These are phyloP conservation scores for Catostomus latipinnis DNA, from an alignment of 2,797 vertebrate genomes.

Conservation along the genomic window DNA sequence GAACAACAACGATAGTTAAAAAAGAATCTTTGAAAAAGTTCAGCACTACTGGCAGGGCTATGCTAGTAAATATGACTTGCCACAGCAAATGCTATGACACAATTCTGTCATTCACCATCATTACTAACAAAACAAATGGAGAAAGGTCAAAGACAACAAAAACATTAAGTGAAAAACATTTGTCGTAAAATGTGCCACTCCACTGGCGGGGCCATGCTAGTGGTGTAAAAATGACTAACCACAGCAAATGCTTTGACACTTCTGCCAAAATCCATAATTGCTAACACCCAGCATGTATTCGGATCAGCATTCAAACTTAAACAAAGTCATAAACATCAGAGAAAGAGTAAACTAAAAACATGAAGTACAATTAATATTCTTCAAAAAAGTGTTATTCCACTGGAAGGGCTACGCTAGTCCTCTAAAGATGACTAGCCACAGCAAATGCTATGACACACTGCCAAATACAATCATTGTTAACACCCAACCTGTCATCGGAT, in stretches of 20 bases:
- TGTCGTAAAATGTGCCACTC: not conserved
- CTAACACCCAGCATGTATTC: not conserved
- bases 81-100: slow-evolving; percentile 47
- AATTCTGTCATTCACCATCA: slow-evolving; percentile 69
- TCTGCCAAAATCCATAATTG: slow-evolving; percentile 2
- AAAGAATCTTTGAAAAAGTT: not conserved
- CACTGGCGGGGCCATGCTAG: slow-evolving; percentile 35
- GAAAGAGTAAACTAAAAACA: not conserved
- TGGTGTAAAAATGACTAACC: slow-evolving; percentile 38
- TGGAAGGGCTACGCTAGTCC: slow-evolving; percentile 7
- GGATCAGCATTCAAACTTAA: not conserved
- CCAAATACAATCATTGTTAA: slow-evolving; percentile 71
- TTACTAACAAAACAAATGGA: slow-evolving; percentile 56
- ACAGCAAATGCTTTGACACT: slow-evolving; percentile 4
- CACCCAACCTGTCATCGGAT: slow-evolving; percentile 67
- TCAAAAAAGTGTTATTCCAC: not conserved
- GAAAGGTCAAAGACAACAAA: slow-evolving; percentile 34
- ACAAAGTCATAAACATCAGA: not conserved
- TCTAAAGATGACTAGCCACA: slow-evolving; percentile 56
- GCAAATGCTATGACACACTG: slow-evolving; percentile 55
- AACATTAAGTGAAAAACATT: not conserved
- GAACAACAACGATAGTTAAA: not conserved
- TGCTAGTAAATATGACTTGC: slow-evolving; percentile 45
- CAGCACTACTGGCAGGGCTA: not conserved
- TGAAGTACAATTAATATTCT: not conserved